Base-by-base conservation (phyloP, 1,140 invertebrate species). In the Formica exsecta region DNA sequence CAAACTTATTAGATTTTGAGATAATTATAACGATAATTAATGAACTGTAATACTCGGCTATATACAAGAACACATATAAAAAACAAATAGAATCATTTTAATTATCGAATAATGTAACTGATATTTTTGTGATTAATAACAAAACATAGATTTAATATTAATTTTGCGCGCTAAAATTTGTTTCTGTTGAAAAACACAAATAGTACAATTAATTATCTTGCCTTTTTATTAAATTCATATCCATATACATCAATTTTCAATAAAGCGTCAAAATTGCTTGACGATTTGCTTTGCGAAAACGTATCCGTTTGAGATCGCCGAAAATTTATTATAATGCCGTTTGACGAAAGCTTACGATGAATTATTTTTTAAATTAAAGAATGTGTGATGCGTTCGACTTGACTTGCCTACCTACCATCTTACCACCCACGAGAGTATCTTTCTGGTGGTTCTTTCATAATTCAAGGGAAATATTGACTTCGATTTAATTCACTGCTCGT, bases 381-480 rank as follows among this genome's bases (percentile, higher is more conserved):
- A 74, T 36, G 79, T 32, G 32, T 32, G 0, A 73, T 48, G 61
- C n/a, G 54, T 44, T 32, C 68, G 54, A 64, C 3, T 73, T 22
- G 51, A 16, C 54, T 44, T 4, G 38, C 11, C 38, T 32, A 38
- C 19, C 36, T 59, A 25, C 36, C 19, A 57, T 22, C 38, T n/a
- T 54, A 19, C 32, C 16, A 11, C 13, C 19, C 38, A 51, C 48
- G 4, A 51, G 48, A 51, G 48, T 83, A 61, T 74, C 79, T 80
- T 54, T 83, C 44, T 22, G 48, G 41, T 38, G 79, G 57, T 74
- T 61, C 68, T 83, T 85, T 80, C 62, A 79, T 85, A 85, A 85
- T 85, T 85, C 62, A 85, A 68, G 51, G 76, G 75, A 85, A 79
- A 85, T 85, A 85, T 85, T 85, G 84, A 85, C 74, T 85, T 48